phyloP scores from a whole-genome alignment of 2,888 invertebrate species.

The Apodemia duryi region DNA sequence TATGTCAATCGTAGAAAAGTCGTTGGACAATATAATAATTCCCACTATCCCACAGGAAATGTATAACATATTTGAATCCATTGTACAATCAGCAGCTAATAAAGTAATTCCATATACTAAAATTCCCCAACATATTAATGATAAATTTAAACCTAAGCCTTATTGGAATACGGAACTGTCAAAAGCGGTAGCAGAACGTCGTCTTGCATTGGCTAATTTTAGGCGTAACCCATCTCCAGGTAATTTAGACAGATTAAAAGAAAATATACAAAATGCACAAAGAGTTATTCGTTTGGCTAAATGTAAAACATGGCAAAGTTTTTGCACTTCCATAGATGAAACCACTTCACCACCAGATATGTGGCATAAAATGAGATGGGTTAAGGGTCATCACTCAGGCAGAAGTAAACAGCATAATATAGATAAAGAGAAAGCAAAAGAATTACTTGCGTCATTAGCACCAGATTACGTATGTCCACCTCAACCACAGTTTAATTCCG shows the following conservation, averaged over 20 bases:
- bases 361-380: constrained; percentile 31
- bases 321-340: constrained; percentile 25
- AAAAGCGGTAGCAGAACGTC: constrained; percentile 30
- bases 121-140: constrained; percentile 14
- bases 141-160: constrained; percentile 30
- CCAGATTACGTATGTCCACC: constrained; percentile 25
- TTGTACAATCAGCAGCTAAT: constrained; percentile 19
- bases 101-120: constrained; percentile 22
- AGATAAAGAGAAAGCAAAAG: constrained; percentile 20
- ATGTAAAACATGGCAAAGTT: constrained; percentile 26
- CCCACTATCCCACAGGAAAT: constrained; percentile 17
- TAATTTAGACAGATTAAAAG: constrained; percentile 25
- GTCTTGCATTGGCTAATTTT: constrained; percentile 31
- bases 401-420: background rate
- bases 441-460: constrained; percentile 21
- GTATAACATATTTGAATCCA: constrained; percentile 23
- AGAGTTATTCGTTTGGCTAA: constrained; percentile 24
- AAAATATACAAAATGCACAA: constrained; percentile 21
- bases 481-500: constrained; percentile 18
- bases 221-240: constrained; percentile 31
- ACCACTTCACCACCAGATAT: constrained; percentile 24
- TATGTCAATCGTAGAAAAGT: background rate
- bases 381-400: constrained; percentile 20
- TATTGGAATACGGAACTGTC: constrained; percentile 35
- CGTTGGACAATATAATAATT: background rate